A percentile compares a stretch with the other conserved stretches of the same genome.
phyloP scores from a whole-genome alignment of 2,888 invertebrate species.

The Cryptocheilus praepositus region DNA sequence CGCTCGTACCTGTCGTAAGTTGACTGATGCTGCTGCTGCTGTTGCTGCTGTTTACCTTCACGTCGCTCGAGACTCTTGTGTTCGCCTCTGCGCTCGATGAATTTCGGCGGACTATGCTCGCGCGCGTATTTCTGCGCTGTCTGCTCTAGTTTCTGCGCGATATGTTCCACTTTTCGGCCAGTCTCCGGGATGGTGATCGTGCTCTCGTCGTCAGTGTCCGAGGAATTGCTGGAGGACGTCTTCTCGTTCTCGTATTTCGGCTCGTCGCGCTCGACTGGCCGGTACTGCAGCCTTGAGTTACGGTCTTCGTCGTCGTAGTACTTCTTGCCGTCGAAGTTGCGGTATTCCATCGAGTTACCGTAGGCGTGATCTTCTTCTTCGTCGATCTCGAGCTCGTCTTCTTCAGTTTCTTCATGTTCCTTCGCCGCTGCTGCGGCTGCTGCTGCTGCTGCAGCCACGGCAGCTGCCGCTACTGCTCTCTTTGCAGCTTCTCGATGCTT shows the following conservation, averaged over 20 bases:
- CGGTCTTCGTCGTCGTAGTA: slow-evolving; percentile 59
- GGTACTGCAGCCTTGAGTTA: slow-evolving; percentile 10
- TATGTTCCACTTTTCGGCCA: slow-evolving; percentile 72
- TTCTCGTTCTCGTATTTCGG: slow-evolving; percentile 67
- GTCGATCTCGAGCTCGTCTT: slow-evolving; percentile 58
- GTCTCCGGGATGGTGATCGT: slow-evolving; percentile 71
- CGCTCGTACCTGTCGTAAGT: slow-evolving; percentile 61
- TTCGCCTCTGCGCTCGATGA: slow-evolving; percentile 63
- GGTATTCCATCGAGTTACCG: slow-evolving; percentile 53
- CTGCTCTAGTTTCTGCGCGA: slow-evolving; percentile 72
- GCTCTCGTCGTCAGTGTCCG: slow-evolving; percentile 70
- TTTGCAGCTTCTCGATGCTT: slow-evolving; percentile 35
- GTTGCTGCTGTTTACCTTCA: slow-evolving; percentile 41
- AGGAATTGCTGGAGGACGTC: slow-evolving; percentile 59
- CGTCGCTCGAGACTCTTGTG: slow-evolving; percentile 57
- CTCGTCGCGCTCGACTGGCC: background rate
- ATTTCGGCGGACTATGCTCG: slow-evolving; percentile 72
- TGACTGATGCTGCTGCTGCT: slow-evolving; percentile 31
- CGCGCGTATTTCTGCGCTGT: slow-evolving; percentile 73
- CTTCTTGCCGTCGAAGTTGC: slow-evolving; percentile 61
- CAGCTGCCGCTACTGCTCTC: background rate
- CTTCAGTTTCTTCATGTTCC: slow-evolving; percentile 64
- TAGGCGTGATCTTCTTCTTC: slow-evolving; percentile 64
- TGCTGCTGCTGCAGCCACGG: background rate
- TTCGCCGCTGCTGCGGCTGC: slow-evolving; percentile 13